Evolutionary conservation across 1,140 invertebrate species (phyloP), one percentile per base, ranked within the genome.

Genomic region (Magallana gigas): DNA sequence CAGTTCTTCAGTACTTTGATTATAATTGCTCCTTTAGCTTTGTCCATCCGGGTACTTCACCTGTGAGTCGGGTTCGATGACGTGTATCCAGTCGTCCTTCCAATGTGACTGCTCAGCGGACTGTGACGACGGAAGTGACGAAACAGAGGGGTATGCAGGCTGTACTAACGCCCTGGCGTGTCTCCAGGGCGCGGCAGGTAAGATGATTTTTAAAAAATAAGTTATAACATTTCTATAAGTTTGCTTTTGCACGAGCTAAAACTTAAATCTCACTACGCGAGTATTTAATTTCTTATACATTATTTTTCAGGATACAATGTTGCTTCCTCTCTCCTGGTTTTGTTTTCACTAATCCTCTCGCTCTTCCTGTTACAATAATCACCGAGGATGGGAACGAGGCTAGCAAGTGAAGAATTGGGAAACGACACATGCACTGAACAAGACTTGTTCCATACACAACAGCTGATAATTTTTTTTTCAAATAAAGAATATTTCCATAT

Each of bases 101-200:
- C 68, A 59, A 18, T 86, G 85, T 58, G 85, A 86, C 23, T 86
- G 85, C 29, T 57, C 57, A 14, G 36, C 48, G 0, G 85, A 86
- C 18, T 86, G 85, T 80, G 85, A 86, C 16, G 85, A 86, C 68
- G 85, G 85, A 48, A 86, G 85, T 57, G 85, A 86, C 29, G 85
- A 86, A 86, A 80, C 71, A 8, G 6, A 48, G 14, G 56, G n/a
- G 12, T 86, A 86, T 14, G 85, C 68, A 1, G 85, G 85, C 11
- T 86, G 85, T 86, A 76, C 62, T 29, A 58, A 48, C 29, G 57
- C 48, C 5, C 14, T 80, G 56, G 57, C 36, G 6, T 86, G 85
- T 85, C 11, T 18, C 0, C 83, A 59, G 18, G 68, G 81, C 48
- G 88, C 84, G 0, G 18, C n/a, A 7, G 48, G 88, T 89, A 84